Evolutionary conservation across 2,888 invertebrate species (phyloP), one percentile per base, ranked within the genome.

Genomic region (Blera fallax): DNA sequence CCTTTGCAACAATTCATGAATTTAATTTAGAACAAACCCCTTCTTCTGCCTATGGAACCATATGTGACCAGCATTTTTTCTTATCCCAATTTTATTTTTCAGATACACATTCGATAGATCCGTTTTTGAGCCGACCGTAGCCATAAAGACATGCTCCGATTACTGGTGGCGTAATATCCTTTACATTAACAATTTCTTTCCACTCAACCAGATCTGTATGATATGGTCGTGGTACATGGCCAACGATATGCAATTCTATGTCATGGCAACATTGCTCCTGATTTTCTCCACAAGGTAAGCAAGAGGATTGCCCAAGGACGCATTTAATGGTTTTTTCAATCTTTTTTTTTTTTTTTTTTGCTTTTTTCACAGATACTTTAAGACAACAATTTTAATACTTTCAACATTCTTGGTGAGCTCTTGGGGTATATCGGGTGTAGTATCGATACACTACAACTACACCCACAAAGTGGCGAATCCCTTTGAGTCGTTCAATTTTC

Each of bases 111-210:
- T 96, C 88, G 95, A 95, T 89, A 93, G 94, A 87, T 95, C 96
- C 0, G 95, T 96, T 1, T 96, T 96, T 89, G 95, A 96, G 87
- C 95, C 96, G 0, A 95, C 95, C 0, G 94, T 95, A 18, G 93
- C 94, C 73, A 95, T 96, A 90, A 94, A 96, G 88, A 96, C 95
- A n/a, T 97, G 97, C 90, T 94, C 94, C 65, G 93, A 94, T 87
- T 96, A 93, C 90, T 97, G 97, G 97, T 97, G 97, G 97, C 93
- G 96, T 79, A 97, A 97, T 89, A 93, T 95, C n/a, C 93, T 97
- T 14, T 97, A 96, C 90, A 95, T 97, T 89, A 96, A 97, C 91
- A 97, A 96, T 89, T 94, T 96, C 90, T 97, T 94, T 90, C 95
- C 96, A 0, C 94, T 95, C 90, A 93, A 93, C 24, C 96, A 96